A percentile compares a stretch with the other conserved stretches of the same genome.
These are phyloP conservation scores for Antheraea yamamai DNA, from an alignment of 2,888 invertebrate species.

Conservation along the genomic window DNA sequence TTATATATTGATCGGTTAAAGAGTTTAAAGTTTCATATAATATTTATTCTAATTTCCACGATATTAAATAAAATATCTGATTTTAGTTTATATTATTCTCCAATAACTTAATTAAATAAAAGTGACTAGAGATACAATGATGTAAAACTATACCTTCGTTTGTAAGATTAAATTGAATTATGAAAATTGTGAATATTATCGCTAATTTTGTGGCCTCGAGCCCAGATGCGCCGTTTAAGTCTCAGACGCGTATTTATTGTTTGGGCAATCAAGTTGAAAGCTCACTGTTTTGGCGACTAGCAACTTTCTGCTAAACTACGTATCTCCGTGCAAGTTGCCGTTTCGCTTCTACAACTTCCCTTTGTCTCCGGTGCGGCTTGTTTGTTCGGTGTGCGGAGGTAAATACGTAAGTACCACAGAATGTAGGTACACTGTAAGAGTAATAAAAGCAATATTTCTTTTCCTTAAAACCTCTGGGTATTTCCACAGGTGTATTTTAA, in stretches of 20 bases:
- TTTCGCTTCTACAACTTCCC: conserved; percentile 34
- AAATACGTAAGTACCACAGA: conserved; percentile 27
- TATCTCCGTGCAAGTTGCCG: conserved; percentile 25
- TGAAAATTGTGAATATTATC: neutral
- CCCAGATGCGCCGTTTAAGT: conserved; percentile 36
- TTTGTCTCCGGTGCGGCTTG: conserved; percentile 37
- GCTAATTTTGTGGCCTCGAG: neutral
- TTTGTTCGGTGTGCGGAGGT: conserved; percentile 37
- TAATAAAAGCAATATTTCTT: conserved; percentile 6
- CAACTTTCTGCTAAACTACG: conserved; percentile 27
- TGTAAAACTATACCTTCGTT: neutral
- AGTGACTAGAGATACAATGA: no score
- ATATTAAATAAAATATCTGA: no score
- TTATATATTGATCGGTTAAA: no score
- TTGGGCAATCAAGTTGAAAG: conserved; percentile 70
- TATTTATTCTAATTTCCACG: no score
- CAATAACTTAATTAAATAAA: no score
- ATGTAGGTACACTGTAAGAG: neutral
- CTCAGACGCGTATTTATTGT: conserved; percentile 60
- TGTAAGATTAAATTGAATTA: neutral
- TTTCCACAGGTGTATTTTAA: neutral
- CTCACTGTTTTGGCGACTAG: conserved; percentile 38
- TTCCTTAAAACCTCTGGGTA: conserved; percentile 2
- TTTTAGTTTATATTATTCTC: no score
- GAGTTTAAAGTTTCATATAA: no score